Percentiles rank a stretch among this genome's conserved stretches.
phyloP scores from a whole-genome alignment of 2,797 vertebrate genomes.

The Chelonia mydas region DNA sequence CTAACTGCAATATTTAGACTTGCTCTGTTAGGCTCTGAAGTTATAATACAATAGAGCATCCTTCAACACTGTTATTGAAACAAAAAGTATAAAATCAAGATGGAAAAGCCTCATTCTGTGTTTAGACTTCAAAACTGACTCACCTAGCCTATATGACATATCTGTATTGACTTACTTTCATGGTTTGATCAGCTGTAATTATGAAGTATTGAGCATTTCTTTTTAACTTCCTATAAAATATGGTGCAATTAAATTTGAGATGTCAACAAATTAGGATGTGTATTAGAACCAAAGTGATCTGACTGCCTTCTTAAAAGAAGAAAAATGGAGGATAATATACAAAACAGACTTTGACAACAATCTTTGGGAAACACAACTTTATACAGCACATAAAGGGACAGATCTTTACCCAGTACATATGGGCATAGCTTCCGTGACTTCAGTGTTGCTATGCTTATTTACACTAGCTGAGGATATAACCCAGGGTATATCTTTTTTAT shows the following conservation, averaged over 20 bases:
- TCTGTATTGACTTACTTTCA: background rate
- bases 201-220: background rate
- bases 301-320: background rate
- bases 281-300: background rate
- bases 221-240: background rate
- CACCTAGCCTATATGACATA: background rate
- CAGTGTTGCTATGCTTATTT: background rate
- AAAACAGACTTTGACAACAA: background rate
- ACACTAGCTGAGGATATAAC: background rate
- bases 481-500: background rate
- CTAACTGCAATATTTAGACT: background rate
- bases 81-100: background rate
- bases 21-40: background rate
- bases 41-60: background rate
- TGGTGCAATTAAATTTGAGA: background rate
- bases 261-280: background rate
- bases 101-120: background rate
- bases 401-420: background rate
- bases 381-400: background rate
- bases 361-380: accelerated
- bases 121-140: background rate
- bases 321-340: background rate
- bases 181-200: background rate
- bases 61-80: background rate
- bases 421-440: background rate